These are phyloP conservation scores for Rhopalosiphum maidis DNA, from an alignment of 1,140 invertebrate species.

Conservation along the genomic window DNA sequence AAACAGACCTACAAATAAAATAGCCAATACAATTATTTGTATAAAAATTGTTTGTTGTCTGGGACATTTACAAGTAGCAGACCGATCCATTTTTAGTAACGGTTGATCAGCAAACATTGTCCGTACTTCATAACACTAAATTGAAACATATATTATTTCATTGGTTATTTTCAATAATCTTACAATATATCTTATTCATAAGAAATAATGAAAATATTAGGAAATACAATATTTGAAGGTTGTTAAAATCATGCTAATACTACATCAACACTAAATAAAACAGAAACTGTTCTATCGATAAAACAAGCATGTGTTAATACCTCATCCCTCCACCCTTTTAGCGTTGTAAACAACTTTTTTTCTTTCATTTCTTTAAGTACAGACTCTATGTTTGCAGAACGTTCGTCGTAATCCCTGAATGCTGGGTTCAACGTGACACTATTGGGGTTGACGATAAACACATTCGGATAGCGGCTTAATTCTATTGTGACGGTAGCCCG, in stretches of 20 bases:
- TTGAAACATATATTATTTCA: conserved; percentile 59
- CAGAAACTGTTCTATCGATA: neutral
- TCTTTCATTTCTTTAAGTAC: conserved; percentile 76
- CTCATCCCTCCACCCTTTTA: conserved; percentile 92
- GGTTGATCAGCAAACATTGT: conserved; percentile 73
- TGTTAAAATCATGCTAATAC: neutral
- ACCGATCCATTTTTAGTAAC: conserved; percentile 88
- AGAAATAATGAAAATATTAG: neutral
- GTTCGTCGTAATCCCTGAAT: conserved; percentile 81
- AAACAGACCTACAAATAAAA: conserved; percentile 73
- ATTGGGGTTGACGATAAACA: conserved; percentile 67
- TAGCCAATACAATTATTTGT: neutral
- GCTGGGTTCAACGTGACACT: conserved; percentile 83
- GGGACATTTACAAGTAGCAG: conserved; percentile 78
- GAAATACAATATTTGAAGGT: neutral
- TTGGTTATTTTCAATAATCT: conserved; percentile 4
- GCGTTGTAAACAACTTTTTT: conserved; percentile 71
- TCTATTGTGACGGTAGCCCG: conserved; percentile 80
- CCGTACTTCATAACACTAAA: conserved; percentile 84
- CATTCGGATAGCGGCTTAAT: conserved; percentile 81
- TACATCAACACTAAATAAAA: neutral
- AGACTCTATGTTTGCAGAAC: conserved; percentile 78
- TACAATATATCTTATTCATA: neutral
- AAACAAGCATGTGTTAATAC: conserved; percentile 63
- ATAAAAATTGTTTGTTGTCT: neutral